Conservation (phyloP, 2,888 invertebrate species). For the Mythimna pallens region DNA sequence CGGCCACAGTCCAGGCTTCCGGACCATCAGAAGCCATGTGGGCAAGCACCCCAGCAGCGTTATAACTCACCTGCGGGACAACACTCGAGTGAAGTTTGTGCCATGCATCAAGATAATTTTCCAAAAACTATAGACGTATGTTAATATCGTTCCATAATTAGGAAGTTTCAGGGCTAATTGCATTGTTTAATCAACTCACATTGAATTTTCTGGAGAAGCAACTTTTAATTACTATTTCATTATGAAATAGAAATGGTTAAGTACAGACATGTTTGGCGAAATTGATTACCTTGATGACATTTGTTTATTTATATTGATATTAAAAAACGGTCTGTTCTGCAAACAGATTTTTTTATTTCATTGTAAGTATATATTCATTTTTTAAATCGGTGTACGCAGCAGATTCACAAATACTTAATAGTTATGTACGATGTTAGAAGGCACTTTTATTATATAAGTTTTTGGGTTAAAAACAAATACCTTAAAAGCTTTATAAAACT, state of each 20-base stretch:
- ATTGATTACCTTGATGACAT: not conserved
- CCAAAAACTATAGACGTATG: not conserved
- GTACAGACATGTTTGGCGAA: not conserved
- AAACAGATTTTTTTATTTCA: too few relatives aligned
- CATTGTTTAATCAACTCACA: not conserved
- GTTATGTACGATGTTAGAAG: too few relatives aligned
- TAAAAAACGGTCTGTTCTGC: too few relatives aligned
- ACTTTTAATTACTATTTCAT: not conserved
- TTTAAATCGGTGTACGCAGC: too few relatives aligned
- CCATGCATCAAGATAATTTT: not conserved
- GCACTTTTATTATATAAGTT: too few relatives aligned
- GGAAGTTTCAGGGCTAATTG: not conserved
- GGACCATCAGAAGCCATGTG: constrained; percentile 98
- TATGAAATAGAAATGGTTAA: not conserved
- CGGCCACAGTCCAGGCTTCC: constrained; percentile 94
- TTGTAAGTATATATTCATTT: too few relatives aligned
- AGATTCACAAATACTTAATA: too few relatives aligned
- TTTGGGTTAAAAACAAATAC: too few relatives aligned
- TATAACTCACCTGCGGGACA: constrained; percentile 94
- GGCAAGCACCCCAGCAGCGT: constrained; percentile 98
- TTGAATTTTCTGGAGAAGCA: not conserved
- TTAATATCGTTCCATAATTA: not conserved
- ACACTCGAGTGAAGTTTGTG: not conserved
- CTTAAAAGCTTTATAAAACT: too few relatives aligned
- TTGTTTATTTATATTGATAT: not conserved